Percentiles rank a stretch among this genome's conserved stretches.
Conservation (phyloP, 2,113 vertebrate species). For the Hemiscyllium ocellatum region DNA sequence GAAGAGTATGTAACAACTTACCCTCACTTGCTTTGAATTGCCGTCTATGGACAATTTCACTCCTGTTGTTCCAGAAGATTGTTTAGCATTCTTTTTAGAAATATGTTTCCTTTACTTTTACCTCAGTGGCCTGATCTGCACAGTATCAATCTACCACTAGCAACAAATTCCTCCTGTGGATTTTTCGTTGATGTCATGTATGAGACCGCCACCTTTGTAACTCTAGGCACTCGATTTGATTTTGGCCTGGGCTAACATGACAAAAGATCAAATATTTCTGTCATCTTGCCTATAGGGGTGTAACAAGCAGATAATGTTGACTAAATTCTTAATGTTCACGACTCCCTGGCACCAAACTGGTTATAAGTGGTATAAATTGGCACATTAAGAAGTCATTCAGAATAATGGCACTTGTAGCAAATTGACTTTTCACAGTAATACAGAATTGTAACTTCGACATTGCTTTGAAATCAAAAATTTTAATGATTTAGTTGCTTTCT, state of each 20-base stretch:
- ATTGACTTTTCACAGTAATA: not conserved
- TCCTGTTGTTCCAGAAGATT: not conserved
- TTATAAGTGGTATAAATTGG: not conserved
- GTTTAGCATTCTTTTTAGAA: not conserved
- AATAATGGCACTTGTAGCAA: not conserved
- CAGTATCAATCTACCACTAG: not conserved
- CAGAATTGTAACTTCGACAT: not conserved
- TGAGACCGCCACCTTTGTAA: not conserved
- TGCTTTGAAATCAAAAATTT: not conserved
- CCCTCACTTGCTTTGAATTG: not conserved
- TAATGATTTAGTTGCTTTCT: not conserved
- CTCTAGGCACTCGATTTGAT: not conserved
- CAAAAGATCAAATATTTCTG: not conserved
- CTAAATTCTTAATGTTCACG: not conserved
- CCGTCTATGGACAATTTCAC: not conserved
- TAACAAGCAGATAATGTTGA: not conserved
- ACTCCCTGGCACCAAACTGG: not conserved
- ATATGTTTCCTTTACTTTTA: not conserved
- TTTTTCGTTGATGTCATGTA: not conserved
- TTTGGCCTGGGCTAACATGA: not conserved
- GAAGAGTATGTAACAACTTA: not conserved
- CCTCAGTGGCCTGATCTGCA: not conserved
- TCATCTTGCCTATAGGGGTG: not conserved
- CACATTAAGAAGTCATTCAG: not conserved
- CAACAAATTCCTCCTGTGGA: not conserved